Evolutionary conservation across 2,888 invertebrate genomes (phyloP).

Genomic region (Chrysotoxum bicinctum): DNA sequence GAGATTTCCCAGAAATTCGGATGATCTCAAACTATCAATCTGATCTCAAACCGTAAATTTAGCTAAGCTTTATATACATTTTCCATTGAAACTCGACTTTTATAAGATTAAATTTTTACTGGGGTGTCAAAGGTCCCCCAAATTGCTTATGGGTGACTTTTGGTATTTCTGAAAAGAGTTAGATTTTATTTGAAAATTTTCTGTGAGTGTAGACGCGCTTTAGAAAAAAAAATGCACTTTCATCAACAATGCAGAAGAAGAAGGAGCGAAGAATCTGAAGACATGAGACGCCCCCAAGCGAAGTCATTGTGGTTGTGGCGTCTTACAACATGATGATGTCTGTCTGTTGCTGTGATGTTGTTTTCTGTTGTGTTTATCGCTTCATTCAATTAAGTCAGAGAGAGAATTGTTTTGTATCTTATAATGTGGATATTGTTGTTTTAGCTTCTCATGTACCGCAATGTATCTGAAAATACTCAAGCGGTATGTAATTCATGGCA

Average conservation of each 20-base stretch:
- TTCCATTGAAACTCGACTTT: too few relatives aligned
- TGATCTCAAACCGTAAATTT: too few relatives aligned
- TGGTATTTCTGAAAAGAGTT: too few relatives aligned
- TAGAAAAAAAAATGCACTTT: constrained; percentile 34
- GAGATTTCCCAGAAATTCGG: too few relatives aligned
- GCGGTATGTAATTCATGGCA: constrained; percentile 6
- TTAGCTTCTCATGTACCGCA: constrained; percentile 30
- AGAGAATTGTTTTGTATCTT: constrained; percentile 30
- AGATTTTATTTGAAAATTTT: not conserved
- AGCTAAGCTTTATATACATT: too few relatives aligned
- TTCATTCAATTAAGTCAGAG: constrained; percentile 64
- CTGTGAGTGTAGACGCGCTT: constrained; percentile 11
- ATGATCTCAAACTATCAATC: too few relatives aligned
- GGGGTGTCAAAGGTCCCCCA: too few relatives aligned
- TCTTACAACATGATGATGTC: constrained; percentile 41
- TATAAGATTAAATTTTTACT: too few relatives aligned
- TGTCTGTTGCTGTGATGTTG: constrained; percentile 3
- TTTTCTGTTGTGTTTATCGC: constrained; percentile 51
- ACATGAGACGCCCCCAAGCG: constrained; percentile 70
- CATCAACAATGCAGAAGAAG: not conserved
- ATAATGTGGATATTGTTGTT: not conserved
- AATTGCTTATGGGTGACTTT: too few relatives aligned
- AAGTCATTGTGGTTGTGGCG: constrained; percentile 72
- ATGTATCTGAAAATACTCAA: constrained; percentile 28
- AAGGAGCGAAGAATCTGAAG: constrained; percentile 43